Evolutionary conservation across 2,888 invertebrate species (phyloP), one percentile per base, ranked within the genome.

Genomic region (Metallyticus violacea): DNA sequence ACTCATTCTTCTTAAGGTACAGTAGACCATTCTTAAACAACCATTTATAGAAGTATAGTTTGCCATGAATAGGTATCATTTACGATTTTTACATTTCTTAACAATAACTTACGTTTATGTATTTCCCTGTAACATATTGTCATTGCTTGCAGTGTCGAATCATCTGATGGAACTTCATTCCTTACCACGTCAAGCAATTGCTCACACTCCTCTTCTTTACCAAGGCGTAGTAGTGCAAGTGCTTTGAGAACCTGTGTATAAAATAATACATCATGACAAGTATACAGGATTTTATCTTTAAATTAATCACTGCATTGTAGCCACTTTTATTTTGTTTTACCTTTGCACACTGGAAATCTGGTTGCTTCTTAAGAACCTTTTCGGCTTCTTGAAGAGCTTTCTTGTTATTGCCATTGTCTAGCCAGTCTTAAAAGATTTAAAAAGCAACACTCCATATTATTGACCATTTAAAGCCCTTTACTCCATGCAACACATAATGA

Each of bases 301-400:
- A n/a, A n/a, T n/a, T n/a, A n/a, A n/a, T n/a, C n/a, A n/a, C n/a
- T n/a, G n/a, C n/a, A n/a, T n/a, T n/a, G n/a, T n/a, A n/a, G n/a
- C n/a, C n/a, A n/a, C n/a, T n/a, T n/a, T n/a, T n/a, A n/a, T n/a
- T 80, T 26, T 27, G 27, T 15, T 2, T 26, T 79, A 79, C 93
- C 91, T 97, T 96, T 26, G 98, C 99, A 92, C 98, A 97, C 89
- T 96, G 96, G 89, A 98, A 94, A 89, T 95, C 94, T 88, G 98
- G 97, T 90, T 97, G 97, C 92, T 99, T 99, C 91, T 97, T 98
- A 86, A 99, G 93, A 85, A 99, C 96, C 92, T 98, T 98, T 89
- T 99, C 99, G 22, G 98, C 97, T 93, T 99, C 99, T 92, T 99
- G 98, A 80, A 99, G 93, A 0, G 99, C 99, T 91, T 98, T 99